These are phyloP conservation scores for Achroia grisella DNA, from an alignment of 1,140 invertebrate species.

Conservation along the genomic window DNA sequence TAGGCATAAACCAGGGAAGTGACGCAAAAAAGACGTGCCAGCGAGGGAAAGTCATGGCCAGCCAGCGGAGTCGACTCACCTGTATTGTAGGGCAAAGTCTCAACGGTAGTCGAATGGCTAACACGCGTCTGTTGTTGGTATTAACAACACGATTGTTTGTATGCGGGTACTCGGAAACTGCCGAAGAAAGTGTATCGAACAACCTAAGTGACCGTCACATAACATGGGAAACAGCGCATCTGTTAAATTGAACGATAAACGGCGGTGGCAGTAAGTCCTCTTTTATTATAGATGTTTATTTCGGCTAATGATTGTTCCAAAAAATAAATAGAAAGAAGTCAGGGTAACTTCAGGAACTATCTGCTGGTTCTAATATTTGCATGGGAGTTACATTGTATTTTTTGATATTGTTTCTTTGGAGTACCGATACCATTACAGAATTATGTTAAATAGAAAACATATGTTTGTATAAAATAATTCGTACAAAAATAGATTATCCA, in stretches of 20 bases:
- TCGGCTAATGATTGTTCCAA: too few relatives aligned
- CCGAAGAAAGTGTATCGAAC: background rate
- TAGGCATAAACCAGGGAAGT: conserved; percentile 11
- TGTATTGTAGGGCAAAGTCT: conserved; percentile 26
- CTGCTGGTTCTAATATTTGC: too few relatives aligned
- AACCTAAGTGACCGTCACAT: background rate
- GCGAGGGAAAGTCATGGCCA: conserved; percentile 57
- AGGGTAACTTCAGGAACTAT: too few relatives aligned
- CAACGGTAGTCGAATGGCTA: conserved; percentile 31
- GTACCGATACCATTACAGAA: too few relatives aligned
- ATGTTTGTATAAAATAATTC: too few relatives aligned
- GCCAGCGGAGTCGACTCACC: conserved; percentile 15
- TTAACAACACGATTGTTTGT: conserved; percentile 9
- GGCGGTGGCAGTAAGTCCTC: conserved; percentile 56
- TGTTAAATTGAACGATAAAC: conserved; percentile 55
- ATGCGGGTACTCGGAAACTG: conserved; percentile 5
- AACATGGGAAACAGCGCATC: conserved; percentile 60
- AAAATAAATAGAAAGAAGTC: too few relatives aligned
- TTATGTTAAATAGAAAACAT: too few relatives aligned
- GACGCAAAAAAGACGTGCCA: conserved; percentile 15
- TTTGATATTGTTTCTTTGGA: too few relatives aligned
- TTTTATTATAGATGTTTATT: background rate
- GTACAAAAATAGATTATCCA: too few relatives aligned
- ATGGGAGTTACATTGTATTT: too few relatives aligned
- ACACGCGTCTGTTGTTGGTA: conserved; percentile 25